Conservation (phyloP, 2,888 invertebrate species). For the Pristionchus arcanus region DNA sequence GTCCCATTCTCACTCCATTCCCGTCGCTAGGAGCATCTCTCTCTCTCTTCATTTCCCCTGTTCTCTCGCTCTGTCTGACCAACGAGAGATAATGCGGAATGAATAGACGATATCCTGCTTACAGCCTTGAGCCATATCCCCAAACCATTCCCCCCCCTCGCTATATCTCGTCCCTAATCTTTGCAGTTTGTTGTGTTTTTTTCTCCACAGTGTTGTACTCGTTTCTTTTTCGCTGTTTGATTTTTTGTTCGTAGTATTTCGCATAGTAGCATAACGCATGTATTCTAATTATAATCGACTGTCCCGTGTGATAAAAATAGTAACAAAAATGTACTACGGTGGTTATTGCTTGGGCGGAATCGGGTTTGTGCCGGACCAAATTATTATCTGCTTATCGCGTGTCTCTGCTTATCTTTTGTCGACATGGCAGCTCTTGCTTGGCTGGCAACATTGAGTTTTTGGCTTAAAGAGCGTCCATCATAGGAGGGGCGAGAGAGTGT, state of each 20-base stretch:
- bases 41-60: neutral
- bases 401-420: neutral
- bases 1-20: neutral
- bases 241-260: neutral
- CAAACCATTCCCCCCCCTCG: neutral
- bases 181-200: constrained; percentile 10
- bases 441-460: constrained; percentile 32
- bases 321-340: neutral
- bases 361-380: constrained; percentile 22
- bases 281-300: neutral
- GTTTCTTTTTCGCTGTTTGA: neutral
- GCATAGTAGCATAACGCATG: neutral
- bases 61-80: neutral
- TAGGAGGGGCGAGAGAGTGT: neutral
- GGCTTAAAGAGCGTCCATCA: constrained; percentile 3
- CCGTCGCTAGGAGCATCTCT: too few relatives aligned
- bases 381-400: constrained; percentile 38
- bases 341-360: neutral
- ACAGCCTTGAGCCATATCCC: neutral
- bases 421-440: constrained; percentile 4
- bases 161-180: constrained; percentile 26
- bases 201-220: neutral
- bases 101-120: neutral
- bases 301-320: neutral
- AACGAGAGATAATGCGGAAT: neutral